These are phyloP conservation scores for Megalonaias nervosa DNA, from an alignment of 1,140 invertebrate species.

Conservation along the genomic window DNA sequence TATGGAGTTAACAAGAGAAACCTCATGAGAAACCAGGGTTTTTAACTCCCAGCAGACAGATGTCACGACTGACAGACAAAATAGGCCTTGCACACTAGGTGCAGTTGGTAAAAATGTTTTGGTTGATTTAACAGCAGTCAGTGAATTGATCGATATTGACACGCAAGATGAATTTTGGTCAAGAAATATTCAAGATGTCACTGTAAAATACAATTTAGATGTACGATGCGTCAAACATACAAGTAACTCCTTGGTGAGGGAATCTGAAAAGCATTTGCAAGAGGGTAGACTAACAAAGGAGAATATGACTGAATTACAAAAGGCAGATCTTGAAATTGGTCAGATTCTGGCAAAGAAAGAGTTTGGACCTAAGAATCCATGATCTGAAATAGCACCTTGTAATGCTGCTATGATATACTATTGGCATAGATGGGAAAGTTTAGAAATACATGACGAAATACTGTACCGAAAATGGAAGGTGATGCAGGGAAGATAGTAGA, in stretches of 20 bases:
- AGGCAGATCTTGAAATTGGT: not conserved
- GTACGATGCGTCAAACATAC: not conserved
- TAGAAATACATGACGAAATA: not conserved
- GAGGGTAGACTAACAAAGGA: not conserved
- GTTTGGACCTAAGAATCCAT: not conserved
- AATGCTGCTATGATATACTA: not conserved
- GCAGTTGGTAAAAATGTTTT: not conserved
- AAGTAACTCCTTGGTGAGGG: not conserved
- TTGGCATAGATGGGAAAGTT: too few species aligned
- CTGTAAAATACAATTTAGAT: not conserved
- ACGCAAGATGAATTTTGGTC: not conserved
- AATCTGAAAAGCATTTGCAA: not conserved
- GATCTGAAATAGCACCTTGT: not conserved
- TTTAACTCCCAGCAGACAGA: too few species aligned
- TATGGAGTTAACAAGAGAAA: too few species aligned
- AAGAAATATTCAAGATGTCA: not conserved
- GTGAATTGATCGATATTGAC: constrained; percentile 4
- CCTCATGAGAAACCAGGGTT: too few species aligned
- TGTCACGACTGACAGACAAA: too few species aligned
- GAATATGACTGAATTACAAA: not conserved
- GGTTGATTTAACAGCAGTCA: not conserved
- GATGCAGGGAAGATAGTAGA: not conserved
- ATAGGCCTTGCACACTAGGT: not conserved
- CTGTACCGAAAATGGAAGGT: not conserved
- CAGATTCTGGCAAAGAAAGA: not conserved